Evolutionary conservation across 2,888 invertebrate species (phyloP), one percentile per base, ranked within the genome.

Genomic region (Acleris laterana): DNA sequence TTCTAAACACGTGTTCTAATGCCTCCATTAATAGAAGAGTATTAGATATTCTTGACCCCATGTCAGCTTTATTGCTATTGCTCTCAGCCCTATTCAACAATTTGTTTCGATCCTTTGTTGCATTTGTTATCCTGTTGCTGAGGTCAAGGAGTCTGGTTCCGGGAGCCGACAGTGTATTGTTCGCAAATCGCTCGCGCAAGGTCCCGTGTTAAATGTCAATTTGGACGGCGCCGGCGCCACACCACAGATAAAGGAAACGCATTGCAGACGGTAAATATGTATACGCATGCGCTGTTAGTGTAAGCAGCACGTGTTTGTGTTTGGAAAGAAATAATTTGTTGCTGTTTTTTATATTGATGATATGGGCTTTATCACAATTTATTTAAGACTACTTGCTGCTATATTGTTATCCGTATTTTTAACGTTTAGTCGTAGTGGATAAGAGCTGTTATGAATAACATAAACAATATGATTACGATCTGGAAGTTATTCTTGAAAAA

Each of bases 171-270:
- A 87, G 77, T 74, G 81, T 80, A 88, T 88, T 89, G 90, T 88
- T 86, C 85, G 83, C 87, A 87, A 88, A 89, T 89, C 84, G 85
- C 82, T 82, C 77, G 77, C 72, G 80, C 87, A 90, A 90, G 90
- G 90, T 85, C 87, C 81, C 77, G 68, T 81, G 81, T 79, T 83
- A 90, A 91, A 92, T 92, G 90, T 90, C 90, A 91, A 76, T 77
- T 80, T 77, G 74, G 74, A 70, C 77, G 85, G 83, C 86, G 87
- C 84, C 46, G 46, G 57, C 57, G 44, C 44, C 44, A 25, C 38
- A 38, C 13, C 49, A 11, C 56, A 57, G 57, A 57, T 46, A 25
- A 57, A 57, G 57, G 57, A 57, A 57, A 46, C 55, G 32, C 56
- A 42, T 7, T 25, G 57, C 57, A 57, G 57, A 57, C 57, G n/a